Base-by-base conservation (phyloP, 2,113 vertebrate species). In the Salminus brasiliensis region DNA sequence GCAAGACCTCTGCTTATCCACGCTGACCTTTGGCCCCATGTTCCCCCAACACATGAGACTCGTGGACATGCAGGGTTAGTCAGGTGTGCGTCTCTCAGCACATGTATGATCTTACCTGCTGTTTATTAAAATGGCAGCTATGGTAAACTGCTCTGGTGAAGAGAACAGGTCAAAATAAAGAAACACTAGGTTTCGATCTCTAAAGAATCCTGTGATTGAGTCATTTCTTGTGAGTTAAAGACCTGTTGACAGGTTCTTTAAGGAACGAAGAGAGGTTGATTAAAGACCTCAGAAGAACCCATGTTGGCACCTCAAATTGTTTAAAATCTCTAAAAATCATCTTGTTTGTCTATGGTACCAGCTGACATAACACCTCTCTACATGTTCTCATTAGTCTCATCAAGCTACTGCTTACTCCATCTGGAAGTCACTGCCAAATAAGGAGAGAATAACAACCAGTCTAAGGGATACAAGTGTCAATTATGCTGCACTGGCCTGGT, bases 11-110 rank as follows among this genome's bases (percentile, higher is more conserved):
- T 55, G 57, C 71, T 79, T 57, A 87, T 82, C 79, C 75, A 57
- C 43, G 25, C 29, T 69, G 78, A 87, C 85, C 85, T 80, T 74
- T 84, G 72, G 85, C 75, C 74, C 53, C 39, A 25, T 73, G 52
- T 76, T 52, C 43, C 43, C 62, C 77, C 69, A 72, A 71, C 80
- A 79, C 41, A 62, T 34, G 67, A 72, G 29, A 73, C 21, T 21
- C 63, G 81, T 60, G 36, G 43, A 83, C 30, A 23, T 41, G 15
- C 13, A 63, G 34, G 43, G 39, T 65, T 63, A 45, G 34, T 57
- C 74, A 67, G 47, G 79, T 27, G 23, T 34, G 39, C 76, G 32
- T 78, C 43, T 74, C 59, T 74, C 34, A 15, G 65, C 18, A 32
- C 25, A 59, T 34, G 18, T 32, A 47, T 60, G 12, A 41, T 70